Base-by-base conservation (phyloP, 2,888 invertebrate genomes). In the Phymatocera aterrima region DNA sequence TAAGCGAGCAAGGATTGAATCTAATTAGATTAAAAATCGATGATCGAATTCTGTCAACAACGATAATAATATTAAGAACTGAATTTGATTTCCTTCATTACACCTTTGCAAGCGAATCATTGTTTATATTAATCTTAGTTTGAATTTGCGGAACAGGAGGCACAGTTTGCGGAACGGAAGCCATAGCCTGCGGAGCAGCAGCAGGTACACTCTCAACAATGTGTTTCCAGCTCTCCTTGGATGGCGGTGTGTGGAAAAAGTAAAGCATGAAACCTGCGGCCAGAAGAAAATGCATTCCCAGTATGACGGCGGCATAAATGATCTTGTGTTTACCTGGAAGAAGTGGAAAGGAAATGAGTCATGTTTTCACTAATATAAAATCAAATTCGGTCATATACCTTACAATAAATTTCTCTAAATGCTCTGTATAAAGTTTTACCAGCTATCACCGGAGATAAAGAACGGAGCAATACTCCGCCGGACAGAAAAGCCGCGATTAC, bases 221-320 rank as follows among this genome's bases (percentile, higher is more conserved):
- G 28, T 40, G 37, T 8, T 70, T 28, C 18, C n/a, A n/a, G n/a
- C 43, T 46, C 24, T 2, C 68, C 12, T 15, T 40, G 1, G 40
- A 0, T 10, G 77, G 82, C 1, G 82, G 80, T 1, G 94, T 93
- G 85, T 95, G 95, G 84, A 96, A 96, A 90, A 96, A 96, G 86
- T 94, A 95, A 79, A 95, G 86, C 95, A 97, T 96, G 88, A 98
- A 98, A 12, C 97, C 97, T 37, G 95, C 93, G 1, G 97, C 97
- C 37, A 98, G 90, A 21, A 97, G 89, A 72, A 97, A 93, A 90
- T 98, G 98, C 81, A 96, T 94, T 21, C 93, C 92, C 70, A 97
- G 88, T 68, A 98, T 95, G 34, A 94, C 93, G 65, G 93, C 92
- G 79, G 94, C 92, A 21, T 95, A 91, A 77, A 94, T 91, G 65